Evolutionary conservation across 2,797 vertebrate genomes (phyloP), one percentile per base, ranked within the genome.

Genomic region (Myiothlypis chrysogaster): DNA sequence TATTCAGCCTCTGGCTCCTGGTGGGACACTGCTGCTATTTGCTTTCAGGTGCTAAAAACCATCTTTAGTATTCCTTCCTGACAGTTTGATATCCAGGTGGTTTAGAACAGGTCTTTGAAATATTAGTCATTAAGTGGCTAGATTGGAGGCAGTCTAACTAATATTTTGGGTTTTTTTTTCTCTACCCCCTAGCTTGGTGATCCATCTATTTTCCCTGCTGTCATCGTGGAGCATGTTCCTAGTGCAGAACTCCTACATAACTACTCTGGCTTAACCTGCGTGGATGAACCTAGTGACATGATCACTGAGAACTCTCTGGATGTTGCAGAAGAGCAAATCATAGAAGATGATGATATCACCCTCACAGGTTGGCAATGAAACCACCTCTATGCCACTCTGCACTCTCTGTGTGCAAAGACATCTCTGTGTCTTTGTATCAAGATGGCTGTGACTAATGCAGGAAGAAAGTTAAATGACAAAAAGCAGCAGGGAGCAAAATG

Each of bases 211-310:
- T 99, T 99, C 96, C 99, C 99, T 25, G 98, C 99, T 2, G 99
- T 99, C 86, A 99, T 99, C 20, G 99, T 99, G 97, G 99, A 99
- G 70, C 99, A 99, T 93, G 98, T 99, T 94, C 99, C 99, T 69
- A 98, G 98, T 24, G 97, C 98, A 77, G 98, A 99, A 83, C 98
- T 99, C 93, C 97, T 99, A 6, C 98, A 98, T 69, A 98, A 98
- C 76, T 99, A 99, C 53, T 98, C 99, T 6, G 98, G 98, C 27
- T 97, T 99, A 69, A 96, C 98, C 20, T 99, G 98, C 52, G 99
- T 99, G 93, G 98, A 99, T 94, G 97, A 98, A 65, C 97, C 98
- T 16, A 98, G 89, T 94, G 98, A 98, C 56, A 98, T 99, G 97
- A 98, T 99, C 87, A 98, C 98, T 7, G 98, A 98, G 93, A 98